Evolutionary conservation across 2,888 invertebrate genomes (phyloP).

Genomic region (Dynastes hyllus): DNA sequence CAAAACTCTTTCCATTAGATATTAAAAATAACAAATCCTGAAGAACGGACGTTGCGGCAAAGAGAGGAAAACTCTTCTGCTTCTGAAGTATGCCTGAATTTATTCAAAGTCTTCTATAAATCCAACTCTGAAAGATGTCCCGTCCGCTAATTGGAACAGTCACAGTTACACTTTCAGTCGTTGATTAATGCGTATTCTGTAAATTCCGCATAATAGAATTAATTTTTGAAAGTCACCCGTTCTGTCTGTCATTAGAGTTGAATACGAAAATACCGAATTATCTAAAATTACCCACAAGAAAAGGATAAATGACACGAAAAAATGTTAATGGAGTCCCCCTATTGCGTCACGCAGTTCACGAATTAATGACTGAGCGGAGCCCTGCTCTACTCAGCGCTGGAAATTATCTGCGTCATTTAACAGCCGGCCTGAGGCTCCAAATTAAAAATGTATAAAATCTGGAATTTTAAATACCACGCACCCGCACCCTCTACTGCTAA

Average conservation of each 20-base stretch:
- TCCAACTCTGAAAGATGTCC: constrained; percentile 31
- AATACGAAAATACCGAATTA: constrained; percentile 47
- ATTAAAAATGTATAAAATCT: constrained; percentile 58
- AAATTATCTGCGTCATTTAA: constrained; percentile 60
- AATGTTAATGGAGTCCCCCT: constrained; percentile 66
- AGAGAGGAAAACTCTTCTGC: constrained; percentile 5
- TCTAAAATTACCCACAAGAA: constrained; percentile 53
- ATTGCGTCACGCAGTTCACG: constrained; percentile 61
- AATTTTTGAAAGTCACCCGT: constrained; percentile 41
- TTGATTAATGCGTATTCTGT: constrained; percentile 44
- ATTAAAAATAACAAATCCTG: too few relatives aligned
- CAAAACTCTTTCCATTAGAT: too few relatives aligned
- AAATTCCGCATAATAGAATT: constrained; percentile 45
- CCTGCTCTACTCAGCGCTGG: constrained; percentile 46
- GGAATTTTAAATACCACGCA: constrained; percentile 46
- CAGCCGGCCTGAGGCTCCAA: constrained; percentile 54
- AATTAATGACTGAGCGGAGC: constrained; percentile 61
- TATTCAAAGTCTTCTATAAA: constrained; percentile 38
- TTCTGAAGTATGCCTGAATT: constrained; percentile 16
- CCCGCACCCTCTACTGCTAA: constrained; percentile 31
- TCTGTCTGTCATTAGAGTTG: constrained; percentile 39
- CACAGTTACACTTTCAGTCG: constrained; percentile 42
- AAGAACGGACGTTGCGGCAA: background rate
- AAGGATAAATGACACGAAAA: constrained; percentile 67
- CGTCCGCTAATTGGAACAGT: constrained; percentile 33